Percentiles rank a stretch among this genome's conserved stretches.
Conservation (phyloP, 2,888 invertebrate species). For the Perithous albicinctus region DNA sequence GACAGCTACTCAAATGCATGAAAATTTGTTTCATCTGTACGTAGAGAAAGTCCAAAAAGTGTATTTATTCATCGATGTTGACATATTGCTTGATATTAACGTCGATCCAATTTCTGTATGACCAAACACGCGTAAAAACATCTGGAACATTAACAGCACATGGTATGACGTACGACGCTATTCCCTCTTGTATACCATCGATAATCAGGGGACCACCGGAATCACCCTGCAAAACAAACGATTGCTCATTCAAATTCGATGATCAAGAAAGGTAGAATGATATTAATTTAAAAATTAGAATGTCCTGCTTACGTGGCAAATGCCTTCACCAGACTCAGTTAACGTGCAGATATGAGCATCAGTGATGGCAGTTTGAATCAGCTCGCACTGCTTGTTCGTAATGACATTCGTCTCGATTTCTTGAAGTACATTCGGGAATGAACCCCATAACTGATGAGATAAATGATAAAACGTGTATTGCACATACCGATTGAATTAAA, state of each 20-base stretch:
- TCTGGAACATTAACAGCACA: background rate
- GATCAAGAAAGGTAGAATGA: no score
- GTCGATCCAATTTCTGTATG: background rate
- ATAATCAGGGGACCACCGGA: no score
- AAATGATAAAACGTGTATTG: background rate
- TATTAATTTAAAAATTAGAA: no score
- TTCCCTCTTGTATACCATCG: background rate
- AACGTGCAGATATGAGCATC: slow-evolving; percentile 76
- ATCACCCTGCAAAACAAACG: no score
- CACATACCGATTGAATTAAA: no score
- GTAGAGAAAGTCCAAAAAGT: background rate
- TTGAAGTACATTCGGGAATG: slow-evolving; percentile 70
- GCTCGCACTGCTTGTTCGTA: slow-evolving; percentile 60
- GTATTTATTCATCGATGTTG: background rate
- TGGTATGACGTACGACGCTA: background rate
- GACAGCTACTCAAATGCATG: background rate
- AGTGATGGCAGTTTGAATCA: slow-evolving; percentile 16
- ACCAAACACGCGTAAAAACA: background rate
- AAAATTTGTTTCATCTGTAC: background rate
- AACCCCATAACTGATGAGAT: slow-evolving; percentile 63
- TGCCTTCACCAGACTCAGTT: slow-evolving; percentile 76
- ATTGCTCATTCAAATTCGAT: no score
- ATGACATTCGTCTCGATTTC: slow-evolving; percentile 63
- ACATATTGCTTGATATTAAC: background rate
- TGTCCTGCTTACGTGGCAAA: slow-evolving; percentile 79